Base-by-base conservation (phyloP, 2,888 invertebrate species). In the Drosophila pseudotalamancana region DNA sequence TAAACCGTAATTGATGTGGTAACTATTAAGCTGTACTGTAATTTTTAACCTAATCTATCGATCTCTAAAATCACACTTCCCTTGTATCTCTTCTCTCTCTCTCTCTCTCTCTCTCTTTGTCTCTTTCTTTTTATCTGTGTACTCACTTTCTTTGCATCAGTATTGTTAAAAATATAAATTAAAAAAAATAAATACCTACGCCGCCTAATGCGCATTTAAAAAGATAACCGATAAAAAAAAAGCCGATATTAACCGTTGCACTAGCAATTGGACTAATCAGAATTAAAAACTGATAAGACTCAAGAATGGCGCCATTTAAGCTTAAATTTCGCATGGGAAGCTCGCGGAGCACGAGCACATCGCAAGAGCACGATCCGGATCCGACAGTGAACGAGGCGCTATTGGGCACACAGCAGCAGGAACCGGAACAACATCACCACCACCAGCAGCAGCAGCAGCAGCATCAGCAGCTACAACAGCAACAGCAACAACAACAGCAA, bases 251-350 rank as follows among this genome's bases (percentile, higher is more conserved):
- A 9, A 27, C 27, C 27, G 27, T 27, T 27, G 27, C 27, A 27
- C 11, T 1, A 18, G 31, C 25, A 59, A 37, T 25, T 56, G 31
- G 54, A 18, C 12, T 8, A 19, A 6, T 25, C 29, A 12, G 32
- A 25, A 23, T 14, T 40, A 5, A 23, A 19, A 34, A 11, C 35
- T 29, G 25, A 65, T 18, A 56, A 29, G 16, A 49, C 14, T 19
- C 11, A 19, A 9, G 34, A 21, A 92, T 92, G 92, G 92, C 92
- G 31, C 92, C 92, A 19, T 92, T 92, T 72, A 92, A 92, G 79
- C 84, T 92, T 35, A 91, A 91, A 84, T 92, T 92, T 83, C 91
- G 92, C 55, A 91, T 91, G 91, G 91, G 91, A 51, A 86, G 91
- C 77, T 91, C 91, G 16, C 85, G 92, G 32, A 91, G 91, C 74